Base-by-base conservation (phyloP, 2,113 vertebrate genomes). In the Pimephales promelas region DNA sequence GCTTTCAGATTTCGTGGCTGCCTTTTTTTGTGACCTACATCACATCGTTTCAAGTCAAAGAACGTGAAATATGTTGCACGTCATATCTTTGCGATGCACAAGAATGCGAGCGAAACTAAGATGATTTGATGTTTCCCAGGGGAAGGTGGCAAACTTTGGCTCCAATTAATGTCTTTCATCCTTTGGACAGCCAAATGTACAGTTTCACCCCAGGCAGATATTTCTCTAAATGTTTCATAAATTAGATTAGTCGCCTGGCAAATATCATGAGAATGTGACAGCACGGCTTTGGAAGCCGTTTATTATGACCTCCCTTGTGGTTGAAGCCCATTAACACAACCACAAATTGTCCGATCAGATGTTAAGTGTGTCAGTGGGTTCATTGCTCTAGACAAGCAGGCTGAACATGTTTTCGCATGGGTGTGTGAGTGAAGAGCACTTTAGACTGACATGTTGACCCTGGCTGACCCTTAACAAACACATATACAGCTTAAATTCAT, bases 91-190 rank as follows among this genome's bases (percentile, higher is more conserved):
- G 36, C 4, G 57, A 78, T 20, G 36, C 52, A 14, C 31, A 3
- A 36, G 68, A 82, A 83, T 84, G 71, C 57, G 71, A 61, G 36
- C 43, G 3, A 78, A 43, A 40, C 40, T 88, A 82, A 88, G 76
- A 73, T 84, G 61, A 85, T 84, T 76, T 76, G 80, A 88, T 62
- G 57, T 54, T 45, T 83, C 83, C 61, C 22, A 31, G 18, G 56
- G 80, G 75, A 64, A 78, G 36, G 22, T 66, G 24, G 59, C 45
- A 64, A 47, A 59, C 72, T 73, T 36, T 36, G 45, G n/a, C 49
- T 68, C 68, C 16, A 45, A 61, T 79, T 79, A 62, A 61, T 79
- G n/a, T 79, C 76, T 61, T 36, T 77, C 52, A 84, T 9, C 40
- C 66, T 62, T 62, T 24, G 77, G 57, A 75, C 28, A 62, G 83